These are phyloP conservation scores for Empidonax traillii DNA, from an alignment of 2,113 vertebrate species.

Conservation along the genomic window DNA sequence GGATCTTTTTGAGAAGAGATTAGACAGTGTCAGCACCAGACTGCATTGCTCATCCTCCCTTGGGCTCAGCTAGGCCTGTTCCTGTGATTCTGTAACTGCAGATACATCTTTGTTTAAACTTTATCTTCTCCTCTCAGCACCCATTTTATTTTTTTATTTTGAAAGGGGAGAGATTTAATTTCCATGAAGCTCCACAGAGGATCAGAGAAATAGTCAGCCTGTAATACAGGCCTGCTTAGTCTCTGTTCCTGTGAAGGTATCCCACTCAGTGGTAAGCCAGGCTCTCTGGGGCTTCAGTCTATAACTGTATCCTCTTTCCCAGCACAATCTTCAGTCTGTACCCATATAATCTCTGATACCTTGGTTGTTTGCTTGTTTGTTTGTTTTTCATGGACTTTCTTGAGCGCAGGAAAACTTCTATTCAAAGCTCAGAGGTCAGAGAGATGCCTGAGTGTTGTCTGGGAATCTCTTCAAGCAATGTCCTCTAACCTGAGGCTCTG, in stretches of 20 bases:
- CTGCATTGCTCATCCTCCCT: neutral
- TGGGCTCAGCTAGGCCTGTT: neutral
- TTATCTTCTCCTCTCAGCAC: neutral
- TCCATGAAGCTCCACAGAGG: neutral
- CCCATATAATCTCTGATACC: neutral
- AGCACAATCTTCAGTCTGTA: neutral
- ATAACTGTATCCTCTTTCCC: neutral
- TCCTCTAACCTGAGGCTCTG: neutral
- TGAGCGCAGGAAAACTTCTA: rapidly evolving
- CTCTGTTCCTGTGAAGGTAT: neutral
- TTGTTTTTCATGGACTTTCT: neutral
- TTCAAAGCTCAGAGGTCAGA: neutral
- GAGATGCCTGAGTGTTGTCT: neutral
- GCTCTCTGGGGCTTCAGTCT: neutral
- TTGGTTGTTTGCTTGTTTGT: neutral
- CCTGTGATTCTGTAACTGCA: neutral
- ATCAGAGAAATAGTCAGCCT: neutral
- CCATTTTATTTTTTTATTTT: neutral
- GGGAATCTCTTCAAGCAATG: neutral
- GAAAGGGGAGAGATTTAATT: neutral
- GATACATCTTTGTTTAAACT: neutral
- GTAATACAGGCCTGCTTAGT: neutral
- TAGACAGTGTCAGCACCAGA: neutral
- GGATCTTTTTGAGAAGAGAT: conserved; percentile 14
- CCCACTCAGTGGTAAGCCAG: neutral